Percentiles rank a stretch among this genome's conserved stretches.
phyloP scores from a whole-genome alignment of 2,888 invertebrate species.

The Notodonta ziczac region DNA sequence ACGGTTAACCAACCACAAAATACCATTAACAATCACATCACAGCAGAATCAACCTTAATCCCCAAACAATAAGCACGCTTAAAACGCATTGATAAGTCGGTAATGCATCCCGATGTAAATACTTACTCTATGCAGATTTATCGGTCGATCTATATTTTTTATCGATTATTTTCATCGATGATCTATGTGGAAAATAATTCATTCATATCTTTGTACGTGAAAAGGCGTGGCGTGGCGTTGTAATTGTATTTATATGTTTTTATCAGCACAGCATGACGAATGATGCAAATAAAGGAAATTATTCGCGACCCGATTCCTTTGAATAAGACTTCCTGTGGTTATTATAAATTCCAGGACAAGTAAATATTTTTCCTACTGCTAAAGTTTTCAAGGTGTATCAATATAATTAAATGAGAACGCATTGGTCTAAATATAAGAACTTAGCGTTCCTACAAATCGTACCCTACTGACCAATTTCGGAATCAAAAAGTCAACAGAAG shows the following conservation, averaged over 20 bases:
- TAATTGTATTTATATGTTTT: not conserved
- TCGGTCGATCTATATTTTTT: conserved; percentile 27
- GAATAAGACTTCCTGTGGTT: not conserved
- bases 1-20: conserved; percentile 58
- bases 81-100: conserved; percentile 11
- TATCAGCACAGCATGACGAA: not conserved
- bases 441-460: too few species aligned
- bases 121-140: conserved; percentile 24
- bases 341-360: too few species aligned
- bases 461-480: too few species aligned
- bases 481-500: too few species aligned
- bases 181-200: conserved; percentile 22
- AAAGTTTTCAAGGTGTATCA: too few species aligned
- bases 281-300: not conserved
- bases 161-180: conserved; percentile 16
- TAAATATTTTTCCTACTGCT: too few species aligned
- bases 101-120: conserved; percentile 20
- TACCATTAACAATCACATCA: conserved; percentile 13
- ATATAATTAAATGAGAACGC: too few species aligned
- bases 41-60: conserved; percentile 21
- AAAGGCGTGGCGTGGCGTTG: conserved; percentile 2
- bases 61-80: conserved; percentile 2
- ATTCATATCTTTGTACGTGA: conserved; percentile 13
- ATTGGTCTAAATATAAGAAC: too few species aligned
- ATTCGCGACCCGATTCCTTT: not conserved